Base-by-base conservation (phyloP, 2,888 invertebrate genomes). In the Volucella inanis region DNA sequence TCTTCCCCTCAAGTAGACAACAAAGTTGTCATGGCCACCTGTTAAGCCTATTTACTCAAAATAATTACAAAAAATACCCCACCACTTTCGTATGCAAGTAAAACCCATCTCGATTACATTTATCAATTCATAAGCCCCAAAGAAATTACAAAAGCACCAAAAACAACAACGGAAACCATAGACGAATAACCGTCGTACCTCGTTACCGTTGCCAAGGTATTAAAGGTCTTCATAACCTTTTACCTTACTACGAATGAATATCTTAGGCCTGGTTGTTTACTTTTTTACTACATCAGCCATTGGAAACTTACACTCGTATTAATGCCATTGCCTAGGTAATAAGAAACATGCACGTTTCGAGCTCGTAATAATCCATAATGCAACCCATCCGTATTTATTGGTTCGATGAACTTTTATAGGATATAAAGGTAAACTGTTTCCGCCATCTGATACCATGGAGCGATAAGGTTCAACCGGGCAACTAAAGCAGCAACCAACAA, bases 41-140 rank as follows among this genome's bases (percentile, higher is more conserved):
- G 82, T 82, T 82, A 76, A 70, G 76, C 76, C 65, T 71, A 75
- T 81, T 82, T 77, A 71, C 67, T 54, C 39, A 43, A 72, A 61
- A 68, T 64, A 68, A 74, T 61, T 12, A 65, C 41, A 54, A 45
- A 49, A n/a, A 57, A 52, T 11, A 61, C 12, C 15, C 43, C 14
- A 45, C 38, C 49, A 8, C 54, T 31, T 62, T 39, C 18, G 39
- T 55, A 59, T 18, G 50, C 31, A 61, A 10, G 38, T 18, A 41
- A n/a, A 68, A 68, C 15, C 43, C 45, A 64, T 67, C 68, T 61
- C 39, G 9, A 54, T 77, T 45, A 61, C 68, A 43, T 38, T 75
- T 43, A 18, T 61, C 18, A 49, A 38, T 50, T 49, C n/a, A 52
- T 8, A 38, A 12, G 39, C 45, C 15, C 12, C 68, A 59, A 39